Conservation (phyloP, 2,888 invertebrate species). For the Unio pictorum region DNA sequence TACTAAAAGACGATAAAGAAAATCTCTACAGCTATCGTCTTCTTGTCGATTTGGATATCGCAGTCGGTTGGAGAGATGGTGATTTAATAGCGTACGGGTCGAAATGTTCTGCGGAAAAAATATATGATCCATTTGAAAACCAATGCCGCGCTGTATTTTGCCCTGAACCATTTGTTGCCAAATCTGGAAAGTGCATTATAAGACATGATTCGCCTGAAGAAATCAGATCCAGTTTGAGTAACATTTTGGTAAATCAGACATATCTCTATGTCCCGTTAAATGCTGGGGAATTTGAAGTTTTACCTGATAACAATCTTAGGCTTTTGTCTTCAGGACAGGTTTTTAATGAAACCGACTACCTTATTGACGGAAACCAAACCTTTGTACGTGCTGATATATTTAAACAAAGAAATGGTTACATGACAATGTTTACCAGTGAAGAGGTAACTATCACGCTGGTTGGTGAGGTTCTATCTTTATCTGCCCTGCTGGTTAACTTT, state of each 20-base stretch:
- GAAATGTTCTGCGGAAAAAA: slow-evolving; percentile 23
- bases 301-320: slow-evolving; percentile 8
- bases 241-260: neutral
- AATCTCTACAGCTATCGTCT: slow-evolving; percentile 15
- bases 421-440: slow-evolving; percentile 19
- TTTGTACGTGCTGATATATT: slow-evolving; percentile 29
- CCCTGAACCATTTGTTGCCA: slow-evolving; percentile 4
- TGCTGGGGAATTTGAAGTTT: slow-evolving; percentile 11
- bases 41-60: slow-evolving; percentile 18
- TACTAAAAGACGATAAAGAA: neutral
- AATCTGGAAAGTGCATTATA: slow-evolving; percentile 16
- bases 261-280: slow-evolving; percentile 7
- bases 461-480: slow-evolving; percentile 77
- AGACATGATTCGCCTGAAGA: neutral
- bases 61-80: neutral
- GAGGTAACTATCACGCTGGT: slow-evolving; percentile 74
- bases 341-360: slow-evolving; percentile 17
- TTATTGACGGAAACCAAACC: slow-evolving; percentile 10
- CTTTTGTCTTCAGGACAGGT: slow-evolving; percentile 12
- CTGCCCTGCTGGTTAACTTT: slow-evolving; percentile 73
- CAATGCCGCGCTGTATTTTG: slow-evolving; percentile 30
- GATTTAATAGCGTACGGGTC: neutral
- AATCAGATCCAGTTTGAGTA: too few species aligned
- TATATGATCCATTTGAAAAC: slow-evolving; percentile 31
- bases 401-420: slow-evolving; percentile 3